Conservation (phyloP, 1,140 invertebrate genomes). For the Cherax quadricarinatus region DNA sequence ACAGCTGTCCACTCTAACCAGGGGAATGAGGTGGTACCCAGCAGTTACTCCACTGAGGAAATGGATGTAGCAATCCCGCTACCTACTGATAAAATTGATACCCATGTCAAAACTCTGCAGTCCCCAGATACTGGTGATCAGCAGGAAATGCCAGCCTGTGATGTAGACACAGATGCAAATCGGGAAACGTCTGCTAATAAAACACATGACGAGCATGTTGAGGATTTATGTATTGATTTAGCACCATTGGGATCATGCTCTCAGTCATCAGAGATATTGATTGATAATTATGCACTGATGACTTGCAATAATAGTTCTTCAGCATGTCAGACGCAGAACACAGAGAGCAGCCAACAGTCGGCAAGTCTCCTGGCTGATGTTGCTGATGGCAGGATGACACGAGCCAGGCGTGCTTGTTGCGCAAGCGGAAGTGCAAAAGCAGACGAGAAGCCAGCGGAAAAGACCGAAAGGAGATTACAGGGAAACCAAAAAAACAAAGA, state of each 20-base stretch:
- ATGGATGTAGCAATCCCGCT: slow-evolving; percentile 20
- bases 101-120: neutral
- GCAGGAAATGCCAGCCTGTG: neutral
- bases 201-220: neutral
- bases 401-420: neutral
- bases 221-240: neutral
- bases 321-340: neutral
- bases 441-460: neutral
- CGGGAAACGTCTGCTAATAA: neutral
- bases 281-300: neutral
- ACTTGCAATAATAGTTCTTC: neutral
- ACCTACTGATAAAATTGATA: neutral
- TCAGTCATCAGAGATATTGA: neutral
- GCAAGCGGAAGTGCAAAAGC: neutral
- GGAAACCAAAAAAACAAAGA: slow-evolving; percentile 27
- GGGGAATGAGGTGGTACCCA: neutral
- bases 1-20: neutral
- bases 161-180: neutral
- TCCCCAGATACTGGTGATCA: neutral
- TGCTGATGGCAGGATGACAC: neutral
- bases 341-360: slow-evolving; percentile 12
- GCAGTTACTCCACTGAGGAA: slow-evolving; percentile 34
- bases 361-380: slow-evolving; percentile 19
- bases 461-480: neutral
- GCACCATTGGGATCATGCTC: neutral